These are phyloP conservation scores for Eublepharis macularius DNA, from an alignment of 2,113 vertebrate species.

Conservation along the genomic window DNA sequence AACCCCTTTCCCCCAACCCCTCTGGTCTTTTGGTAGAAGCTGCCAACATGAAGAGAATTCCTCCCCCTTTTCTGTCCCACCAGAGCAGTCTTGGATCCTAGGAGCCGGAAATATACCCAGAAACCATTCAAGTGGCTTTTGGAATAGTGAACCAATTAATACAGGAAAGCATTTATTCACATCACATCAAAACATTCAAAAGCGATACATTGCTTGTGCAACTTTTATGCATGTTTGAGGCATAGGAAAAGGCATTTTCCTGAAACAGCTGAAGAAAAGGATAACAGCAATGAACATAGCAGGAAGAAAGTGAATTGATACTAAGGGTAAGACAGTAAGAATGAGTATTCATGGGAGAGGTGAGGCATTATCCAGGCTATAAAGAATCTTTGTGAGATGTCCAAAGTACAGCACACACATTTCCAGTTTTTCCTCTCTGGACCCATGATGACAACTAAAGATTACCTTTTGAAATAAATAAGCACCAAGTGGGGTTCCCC, in stretches of 20 bases:
- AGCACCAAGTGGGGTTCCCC: not conserved
- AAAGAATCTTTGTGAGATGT: not conserved
- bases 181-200: not conserved
- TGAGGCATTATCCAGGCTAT: too few relatives aligned
- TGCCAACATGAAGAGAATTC: too few relatives aligned
- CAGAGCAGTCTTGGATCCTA: too few relatives aligned
- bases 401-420: not conserved
- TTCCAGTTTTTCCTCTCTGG: not conserved
- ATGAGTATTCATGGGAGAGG: not conserved
- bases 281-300: not conserved
- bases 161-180: slow-evolving; percentile 5
- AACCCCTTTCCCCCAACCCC: too few relatives aligned
- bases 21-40: too few relatives aligned
- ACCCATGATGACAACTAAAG: not conserved
- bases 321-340: not conserved
- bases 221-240: rapidly evolving
- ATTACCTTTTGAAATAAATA: not conserved
- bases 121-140: too few relatives aligned
- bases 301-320: not conserved
- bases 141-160: slow-evolving; percentile 44
- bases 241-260: not conserved
- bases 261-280: too few relatives aligned
- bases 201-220: not conserved
- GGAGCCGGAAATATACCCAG: too few relatives aligned
- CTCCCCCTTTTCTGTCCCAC: too few relatives aligned